These are phyloP conservation scores for pig (Sus scrofa) DNA, from an alignment of 2,113 vertebrate species.

Conservation along the genomic window DNA sequence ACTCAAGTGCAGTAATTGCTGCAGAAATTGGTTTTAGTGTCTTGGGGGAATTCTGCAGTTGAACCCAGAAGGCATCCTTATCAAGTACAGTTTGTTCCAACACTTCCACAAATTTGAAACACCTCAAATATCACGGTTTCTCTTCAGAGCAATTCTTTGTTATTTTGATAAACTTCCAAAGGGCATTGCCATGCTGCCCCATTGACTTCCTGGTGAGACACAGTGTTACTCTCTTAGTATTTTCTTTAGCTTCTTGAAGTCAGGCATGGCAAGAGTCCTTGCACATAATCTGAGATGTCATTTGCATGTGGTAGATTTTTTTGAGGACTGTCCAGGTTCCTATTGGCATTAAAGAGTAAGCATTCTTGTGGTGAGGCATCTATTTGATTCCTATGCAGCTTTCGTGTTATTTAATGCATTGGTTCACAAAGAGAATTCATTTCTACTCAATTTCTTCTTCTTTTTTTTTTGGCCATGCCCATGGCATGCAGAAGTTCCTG, in stretches of 20 bases:
- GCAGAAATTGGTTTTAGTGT: constrained; percentile 70
- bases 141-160: constrained; percentile 3
- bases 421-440: not conserved
- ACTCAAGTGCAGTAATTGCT: constrained; percentile 64
- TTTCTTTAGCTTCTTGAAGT: not conserved
- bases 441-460: not conserved
- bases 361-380: not conserved
- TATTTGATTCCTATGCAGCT: not conserved
- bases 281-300: not conserved
- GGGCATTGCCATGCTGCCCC: not conserved
- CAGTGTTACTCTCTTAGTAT: not conserved
- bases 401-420: not conserved
- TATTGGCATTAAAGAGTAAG: not conserved
- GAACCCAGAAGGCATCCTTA: constrained; percentile 42
- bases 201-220: not conserved
- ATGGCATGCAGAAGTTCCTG: too few species aligned
- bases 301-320: not conserved
- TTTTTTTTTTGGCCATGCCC: too few species aligned
- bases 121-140: not conserved
- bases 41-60: constrained; percentile 65
- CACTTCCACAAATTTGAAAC: not conserved
- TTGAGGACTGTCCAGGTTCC: not conserved
- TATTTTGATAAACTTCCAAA: not conserved
- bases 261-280: not conserved
- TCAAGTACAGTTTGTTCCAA: constrained; percentile 52